Evolutionary conservation across 2,113 vertebrate genomes (phyloP), one percentile per base, ranked within the genome.

Genomic region (Entomyzon cyanotis): DNA sequence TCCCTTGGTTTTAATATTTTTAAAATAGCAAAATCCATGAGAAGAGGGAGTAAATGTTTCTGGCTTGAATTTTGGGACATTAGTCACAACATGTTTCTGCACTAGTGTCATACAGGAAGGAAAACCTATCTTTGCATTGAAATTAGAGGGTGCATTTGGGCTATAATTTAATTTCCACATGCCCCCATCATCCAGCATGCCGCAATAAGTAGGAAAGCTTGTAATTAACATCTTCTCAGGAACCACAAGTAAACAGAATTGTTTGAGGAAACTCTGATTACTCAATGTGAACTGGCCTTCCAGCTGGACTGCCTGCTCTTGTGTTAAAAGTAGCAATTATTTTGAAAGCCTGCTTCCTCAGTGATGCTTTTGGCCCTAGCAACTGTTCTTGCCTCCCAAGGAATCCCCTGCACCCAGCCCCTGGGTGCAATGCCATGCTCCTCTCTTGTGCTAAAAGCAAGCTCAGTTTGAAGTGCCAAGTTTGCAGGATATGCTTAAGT

Each of bases 61-160:
- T 93, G 73, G 47, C 49, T 82, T 92, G 65, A 84, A 71, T 75
- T 89, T 68, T 70, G 75, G 31, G 64, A 73, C 30, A 49, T 53
- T 64, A 89, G 41, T 96, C 94, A 93, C 73, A 84, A 42, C 73
- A 30, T 96, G 74, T 13, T 95, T 96, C 50, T 92, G 69, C 30
- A 42, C 65, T 95, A 15, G n/a, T 53, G 95, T 97, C 96, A 96
- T 10, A 93, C 56, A 90, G 68, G 76, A 95, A 93, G 88, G 64
- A 84, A 93, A 75, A 49, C 30, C 25, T 64, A 60, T 52, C 58
- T 90, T 49, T 56, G 49, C 62, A 64, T 20, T 89, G 14, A 62
- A 94, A 62, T 82, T 56, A 93, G 42, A 92, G 68, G 53, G 78
- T 76, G 14, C 25, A 90, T 84, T 78, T 81, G 37, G 69, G 53